Percentiles rank a stretch among this genome's conserved stretches.
These are phyloP conservation scores for Propithecus deckenii DNA, from an alignment of 2,797 vertebrate genomes.

Conservation along the genomic window DNA sequence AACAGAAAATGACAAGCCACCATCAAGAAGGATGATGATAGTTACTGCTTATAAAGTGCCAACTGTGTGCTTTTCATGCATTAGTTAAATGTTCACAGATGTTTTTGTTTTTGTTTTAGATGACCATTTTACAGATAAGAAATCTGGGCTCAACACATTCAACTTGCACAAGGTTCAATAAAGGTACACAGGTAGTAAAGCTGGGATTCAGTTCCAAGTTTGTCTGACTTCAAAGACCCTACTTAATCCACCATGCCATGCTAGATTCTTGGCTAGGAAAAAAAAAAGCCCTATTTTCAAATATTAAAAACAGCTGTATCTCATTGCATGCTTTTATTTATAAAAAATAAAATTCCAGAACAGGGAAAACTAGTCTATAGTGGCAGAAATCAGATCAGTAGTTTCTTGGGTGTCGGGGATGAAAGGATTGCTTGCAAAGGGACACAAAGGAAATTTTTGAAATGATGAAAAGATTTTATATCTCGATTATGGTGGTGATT, in stretches of 20 bases:
- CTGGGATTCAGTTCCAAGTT: background rate
- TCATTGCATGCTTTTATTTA: conserved; percentile 12
- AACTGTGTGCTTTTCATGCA: background rate
- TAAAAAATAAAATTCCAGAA: conserved; percentile 3
- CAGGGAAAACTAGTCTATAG: background rate
- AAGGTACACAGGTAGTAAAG: background rate
- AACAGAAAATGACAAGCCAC: background rate
- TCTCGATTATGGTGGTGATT: background rate
- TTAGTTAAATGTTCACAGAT: background rate
- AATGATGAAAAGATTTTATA: background rate
- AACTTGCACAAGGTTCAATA: background rate
- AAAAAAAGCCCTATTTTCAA: background rate
- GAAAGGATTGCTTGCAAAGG: background rate
- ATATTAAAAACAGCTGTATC: conserved; percentile 39
- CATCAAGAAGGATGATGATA: background rate
- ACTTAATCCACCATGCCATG: background rate
- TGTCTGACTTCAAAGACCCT: background rate
- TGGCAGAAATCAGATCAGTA: background rate
- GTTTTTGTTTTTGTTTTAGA: conserved; percentile 18
- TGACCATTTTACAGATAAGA: background rate
- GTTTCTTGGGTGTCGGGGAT: background rate
- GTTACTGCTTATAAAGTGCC: background rate
- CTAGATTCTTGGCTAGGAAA: background rate
- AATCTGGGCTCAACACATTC: background rate
- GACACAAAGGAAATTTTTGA: background rate